These are phyloP conservation scores for Nesospiza acunhae DNA, from an alignment of 2,113 vertebrate genomes.

Conservation along the genomic window DNA sequence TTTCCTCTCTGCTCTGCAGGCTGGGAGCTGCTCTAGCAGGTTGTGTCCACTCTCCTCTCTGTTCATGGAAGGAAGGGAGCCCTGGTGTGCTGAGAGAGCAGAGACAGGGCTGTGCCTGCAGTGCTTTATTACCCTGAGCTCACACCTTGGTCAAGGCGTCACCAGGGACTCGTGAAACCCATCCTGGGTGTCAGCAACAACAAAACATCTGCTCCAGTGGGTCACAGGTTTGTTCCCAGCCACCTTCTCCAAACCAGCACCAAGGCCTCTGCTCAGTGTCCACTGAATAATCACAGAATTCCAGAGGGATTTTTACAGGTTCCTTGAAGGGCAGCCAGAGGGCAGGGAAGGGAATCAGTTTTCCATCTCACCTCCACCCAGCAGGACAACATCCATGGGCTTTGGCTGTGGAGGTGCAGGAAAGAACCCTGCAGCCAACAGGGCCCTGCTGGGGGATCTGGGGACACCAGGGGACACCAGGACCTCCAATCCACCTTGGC, in stretches of 20 bases:
- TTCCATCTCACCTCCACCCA: background rate
- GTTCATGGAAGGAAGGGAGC: background rate
- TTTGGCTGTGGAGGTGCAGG: background rate
- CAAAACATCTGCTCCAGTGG: background rate
- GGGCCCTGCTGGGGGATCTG: background rate
- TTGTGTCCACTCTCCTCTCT: background rate
- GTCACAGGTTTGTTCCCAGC: background rate
- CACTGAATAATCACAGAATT: background rate
- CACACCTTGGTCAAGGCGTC: background rate
- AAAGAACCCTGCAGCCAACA: background rate
- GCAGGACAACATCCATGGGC: background rate
- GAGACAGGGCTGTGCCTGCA: background rate
- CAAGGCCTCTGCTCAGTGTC: background rate
- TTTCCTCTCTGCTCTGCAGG: background rate
- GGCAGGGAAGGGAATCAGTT: background rate
- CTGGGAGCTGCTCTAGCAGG: background rate
- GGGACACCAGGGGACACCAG: too few species aligned
- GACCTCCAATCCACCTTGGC: background rate
- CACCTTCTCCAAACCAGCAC: background rate
- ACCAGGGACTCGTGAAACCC: background rate
- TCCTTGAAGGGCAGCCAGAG: background rate
- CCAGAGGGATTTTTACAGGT: background rate
- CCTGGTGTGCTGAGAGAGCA: background rate
- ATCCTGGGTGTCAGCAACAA: background rate
- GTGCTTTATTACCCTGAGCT: background rate